Percentiles rank a stretch among this genome's conserved stretches.
These are phyloP conservation scores for Spermophilus dauricus DNA, from an alignment of 2,113 vertebrate genomes.

Conservation along the genomic window DNA sequence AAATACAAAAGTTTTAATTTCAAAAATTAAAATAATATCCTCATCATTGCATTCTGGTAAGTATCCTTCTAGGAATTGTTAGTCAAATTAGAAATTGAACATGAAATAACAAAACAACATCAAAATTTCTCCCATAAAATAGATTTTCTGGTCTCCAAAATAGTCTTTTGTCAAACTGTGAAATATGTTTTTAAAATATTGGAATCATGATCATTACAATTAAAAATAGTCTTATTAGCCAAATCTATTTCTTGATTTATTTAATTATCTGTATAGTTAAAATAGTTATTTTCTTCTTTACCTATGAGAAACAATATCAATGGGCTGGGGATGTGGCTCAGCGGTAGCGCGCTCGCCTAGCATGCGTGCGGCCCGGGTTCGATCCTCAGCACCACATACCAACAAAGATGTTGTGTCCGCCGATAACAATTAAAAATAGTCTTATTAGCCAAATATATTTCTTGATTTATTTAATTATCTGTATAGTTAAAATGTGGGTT, in stretches of 20 bases:
- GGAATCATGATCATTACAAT: background rate
- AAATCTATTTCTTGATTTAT: background rate
- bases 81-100: background rate
- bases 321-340: too few species aligned
- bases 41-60: background rate
- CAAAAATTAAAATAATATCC: background rate
- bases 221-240: background rate
- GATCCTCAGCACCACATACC: too few species aligned
- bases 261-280: background rate
- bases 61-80: background rate
- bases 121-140: background rate
- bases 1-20: background rate
- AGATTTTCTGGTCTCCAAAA: background rate
- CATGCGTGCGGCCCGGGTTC: too few species aligned
- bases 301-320: too few species aligned
- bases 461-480: background rate
- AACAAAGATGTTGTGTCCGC: too few species aligned
- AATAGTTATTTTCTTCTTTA: too few species aligned
- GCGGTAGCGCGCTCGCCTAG: too few species aligned
- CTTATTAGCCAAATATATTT: background rate
- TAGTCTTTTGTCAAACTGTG: background rate
- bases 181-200: background rate
- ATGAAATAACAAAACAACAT: background rate
- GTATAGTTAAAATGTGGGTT: background rate
- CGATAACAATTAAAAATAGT: background rate